phyloP scores from a whole-genome alignment of 2,888 invertebrate species.

The Drosophila recens region DNA sequence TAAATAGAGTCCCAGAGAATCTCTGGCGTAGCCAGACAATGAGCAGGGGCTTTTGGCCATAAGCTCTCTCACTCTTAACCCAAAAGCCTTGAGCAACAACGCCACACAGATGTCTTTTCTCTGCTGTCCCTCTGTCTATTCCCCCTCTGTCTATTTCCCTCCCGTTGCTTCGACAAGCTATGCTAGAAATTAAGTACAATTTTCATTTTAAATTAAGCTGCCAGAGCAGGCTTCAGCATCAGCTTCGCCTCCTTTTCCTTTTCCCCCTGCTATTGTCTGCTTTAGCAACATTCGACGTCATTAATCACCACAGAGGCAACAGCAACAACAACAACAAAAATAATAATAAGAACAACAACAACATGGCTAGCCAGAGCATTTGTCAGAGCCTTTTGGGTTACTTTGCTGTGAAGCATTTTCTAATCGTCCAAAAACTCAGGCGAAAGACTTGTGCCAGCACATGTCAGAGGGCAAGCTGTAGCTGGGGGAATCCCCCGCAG shows the following conservation, averaged over 20 bases:
- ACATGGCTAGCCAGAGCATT: conserved; percentile 64
- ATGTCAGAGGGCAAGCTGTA: conserved; percentile 55
- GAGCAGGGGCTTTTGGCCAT: conserved; percentile 41
- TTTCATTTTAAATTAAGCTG: conserved; percentile 80
- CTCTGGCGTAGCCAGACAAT: conserved; percentile 40
- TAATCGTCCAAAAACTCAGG: conserved; percentile 64
- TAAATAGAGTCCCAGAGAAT: conserved; percentile 44
- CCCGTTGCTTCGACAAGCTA: conserved; percentile 28
- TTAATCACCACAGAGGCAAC: conserved; percentile 71
- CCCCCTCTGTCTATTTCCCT: neutral
- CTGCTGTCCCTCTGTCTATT: neutral
- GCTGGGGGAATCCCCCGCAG: neutral
- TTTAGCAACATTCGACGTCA: conserved; percentile 71
- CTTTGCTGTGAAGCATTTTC: conserved; percentile 68
- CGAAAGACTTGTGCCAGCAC: conserved; percentile 68
- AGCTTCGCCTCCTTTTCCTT: neutral
- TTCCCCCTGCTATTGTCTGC: conserved; percentile 32
- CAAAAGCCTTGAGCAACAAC: conserved; percentile 33
- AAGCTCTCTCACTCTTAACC: conserved; percentile 31
- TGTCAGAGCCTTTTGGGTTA: conserved; percentile 78
- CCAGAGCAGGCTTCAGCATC: conserved; percentile 53
- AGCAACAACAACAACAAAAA: conserved; percentile 40
- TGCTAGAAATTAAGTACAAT: conserved; percentile 78
- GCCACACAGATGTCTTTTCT: conserved; percentile 46
- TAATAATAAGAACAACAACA: conserved; percentile 37